Evolutionary conservation across 2,888 invertebrate species (phyloP).

Genomic region (Drosophila hawaiiensis): DNA sequence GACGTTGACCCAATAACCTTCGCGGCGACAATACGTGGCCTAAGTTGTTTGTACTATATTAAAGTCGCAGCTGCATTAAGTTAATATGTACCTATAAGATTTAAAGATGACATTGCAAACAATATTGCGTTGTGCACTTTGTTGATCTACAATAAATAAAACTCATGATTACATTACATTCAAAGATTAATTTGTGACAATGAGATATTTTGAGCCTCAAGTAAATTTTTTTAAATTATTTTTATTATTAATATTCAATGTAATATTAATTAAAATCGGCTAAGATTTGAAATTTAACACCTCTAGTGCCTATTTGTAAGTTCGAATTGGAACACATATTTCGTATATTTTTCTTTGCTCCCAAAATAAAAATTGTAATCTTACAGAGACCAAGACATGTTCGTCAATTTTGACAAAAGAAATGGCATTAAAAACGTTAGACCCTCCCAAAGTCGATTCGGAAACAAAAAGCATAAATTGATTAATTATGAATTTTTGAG

Average conservation of each 20-base stretch:
- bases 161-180: too few species aligned
- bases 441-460: background rate
- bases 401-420: background rate
- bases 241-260: background rate
- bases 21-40: background rate
- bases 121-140: background rate
- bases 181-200: background rate
- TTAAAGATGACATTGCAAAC: background rate
- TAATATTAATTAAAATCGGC: background rate
- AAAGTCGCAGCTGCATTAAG: background rate
- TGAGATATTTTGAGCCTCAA: background rate
- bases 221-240: too few species aligned
- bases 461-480: background rate
- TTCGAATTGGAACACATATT: background rate
- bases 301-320: background rate
- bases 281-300: background rate
- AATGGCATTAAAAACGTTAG: background rate
- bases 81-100: background rate
- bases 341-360: background rate
- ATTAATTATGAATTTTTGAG: slow-evolving; percentile 3
- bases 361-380: background rate
- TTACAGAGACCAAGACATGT: too few species aligned
- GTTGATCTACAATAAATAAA: background rate
- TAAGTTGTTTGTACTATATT: background rate
- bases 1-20: slow-evolving; percentile 73